Evolutionary conservation across 2,888 invertebrate species (phyloP).

Genomic region (Homarus gammarus): DNA sequence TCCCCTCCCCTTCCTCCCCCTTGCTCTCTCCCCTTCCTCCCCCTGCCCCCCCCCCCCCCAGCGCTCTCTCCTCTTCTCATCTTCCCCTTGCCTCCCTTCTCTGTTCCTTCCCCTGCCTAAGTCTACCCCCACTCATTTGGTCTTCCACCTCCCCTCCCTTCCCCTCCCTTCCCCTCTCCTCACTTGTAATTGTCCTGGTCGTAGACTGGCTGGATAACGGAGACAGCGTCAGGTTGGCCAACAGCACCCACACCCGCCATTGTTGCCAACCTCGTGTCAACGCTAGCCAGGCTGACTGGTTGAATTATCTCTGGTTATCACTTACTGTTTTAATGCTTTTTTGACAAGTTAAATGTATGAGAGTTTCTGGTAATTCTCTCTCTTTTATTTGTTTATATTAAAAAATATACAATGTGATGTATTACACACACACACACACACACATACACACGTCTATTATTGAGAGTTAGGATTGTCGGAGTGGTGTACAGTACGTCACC

Average conservation of each 20-base stretch:
- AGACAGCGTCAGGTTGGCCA: background rate
- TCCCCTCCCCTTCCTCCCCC: background rate
- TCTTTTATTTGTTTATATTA: no score
- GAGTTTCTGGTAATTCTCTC: no score
- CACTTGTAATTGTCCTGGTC: background rate
- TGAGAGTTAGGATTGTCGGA: no score
- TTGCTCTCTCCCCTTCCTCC: background rate
- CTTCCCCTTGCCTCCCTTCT: background rate
- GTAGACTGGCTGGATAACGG: background rate
- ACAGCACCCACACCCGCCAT: background rate
- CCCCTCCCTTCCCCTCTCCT: background rate
- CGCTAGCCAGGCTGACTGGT: no score
- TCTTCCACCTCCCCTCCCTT: no score
- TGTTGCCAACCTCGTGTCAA: background rate
- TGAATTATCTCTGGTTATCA: background rate
- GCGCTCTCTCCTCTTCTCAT: background rate
- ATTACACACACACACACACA: background rate
- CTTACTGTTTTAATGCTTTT: background rate
- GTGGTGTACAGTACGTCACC: no score
- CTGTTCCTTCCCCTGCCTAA: constrained; percentile 2
- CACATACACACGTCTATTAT: background rate
- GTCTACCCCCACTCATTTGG: background rate
- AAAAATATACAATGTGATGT: no score
- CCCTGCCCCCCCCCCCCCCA: background rate
- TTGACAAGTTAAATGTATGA: no score